Percentiles rank a stretch among this genome's conserved stretches.
phyloP scores from a whole-genome alignment of 2,888 invertebrate species.

The Candidula unifasciata region DNA sequence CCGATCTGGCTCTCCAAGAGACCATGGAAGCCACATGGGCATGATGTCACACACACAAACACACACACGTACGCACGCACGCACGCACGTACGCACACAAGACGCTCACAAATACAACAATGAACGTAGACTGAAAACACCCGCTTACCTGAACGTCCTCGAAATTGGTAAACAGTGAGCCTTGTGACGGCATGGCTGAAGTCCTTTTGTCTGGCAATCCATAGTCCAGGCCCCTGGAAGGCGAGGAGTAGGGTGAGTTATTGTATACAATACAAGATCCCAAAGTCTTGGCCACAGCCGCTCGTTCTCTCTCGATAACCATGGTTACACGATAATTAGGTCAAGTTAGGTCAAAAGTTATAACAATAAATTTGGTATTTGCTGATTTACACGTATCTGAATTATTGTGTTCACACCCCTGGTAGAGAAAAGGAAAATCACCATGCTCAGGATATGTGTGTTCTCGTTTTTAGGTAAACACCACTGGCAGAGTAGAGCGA shows the following conservation, averaged over 20 bases:
- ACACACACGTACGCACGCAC: too few relatives aligned
- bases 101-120: too few relatives aligned
- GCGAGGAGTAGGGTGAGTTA: slow-evolving; percentile 63
- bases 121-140: too few relatives aligned
- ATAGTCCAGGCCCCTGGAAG: slow-evolving; percentile 69
- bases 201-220: slow-evolving; percentile 68
- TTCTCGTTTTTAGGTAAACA: neutral
- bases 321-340: slow-evolving; percentile 24
- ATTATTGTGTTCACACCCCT: too few relatives aligned
- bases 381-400: too few relatives aligned
- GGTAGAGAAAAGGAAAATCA: too few relatives aligned
- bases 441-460: too few relatives aligned
- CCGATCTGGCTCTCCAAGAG: too few relatives aligned
- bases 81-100: too few relatives aligned
- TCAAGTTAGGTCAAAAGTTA: neutral
- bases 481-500: neutral
- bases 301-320: slow-evolving; percentile 44
- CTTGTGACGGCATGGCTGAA: slow-evolving; percentile 75
- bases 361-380: neutral
- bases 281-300: slow-evolving; percentile 56
- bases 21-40: too few relatives aligned
- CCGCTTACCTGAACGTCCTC: slow-evolving; percentile 77
- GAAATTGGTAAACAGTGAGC: slow-evolving; percentile 77
- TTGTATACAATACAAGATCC: slow-evolving; percentile 61
- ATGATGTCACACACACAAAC: too few relatives aligned